These are phyloP conservation scores for Cynopterus sphinx DNA, from an alignment of 2,797 vertebrate genomes.

Conservation along the genomic window DNA sequence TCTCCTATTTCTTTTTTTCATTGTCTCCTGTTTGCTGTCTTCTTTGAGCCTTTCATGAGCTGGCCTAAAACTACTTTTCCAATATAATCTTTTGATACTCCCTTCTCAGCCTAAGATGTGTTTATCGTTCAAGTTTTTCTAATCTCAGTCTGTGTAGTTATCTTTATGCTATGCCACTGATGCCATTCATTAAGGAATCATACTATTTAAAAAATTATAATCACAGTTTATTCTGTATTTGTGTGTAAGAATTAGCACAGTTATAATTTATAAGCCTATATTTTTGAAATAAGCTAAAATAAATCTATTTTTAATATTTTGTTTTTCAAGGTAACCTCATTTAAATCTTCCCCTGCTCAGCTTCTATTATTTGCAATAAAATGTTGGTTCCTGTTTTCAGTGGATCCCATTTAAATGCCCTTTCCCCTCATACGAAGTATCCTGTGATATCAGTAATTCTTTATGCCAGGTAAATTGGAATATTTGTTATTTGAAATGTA, in stretches of 20 bases:
- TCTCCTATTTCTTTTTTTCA: background rate
- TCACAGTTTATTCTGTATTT: background rate
- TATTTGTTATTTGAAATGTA: slow-evolving; percentile 40
- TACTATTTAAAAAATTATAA: background rate
- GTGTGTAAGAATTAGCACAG: background rate
- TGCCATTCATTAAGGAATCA: background rate
- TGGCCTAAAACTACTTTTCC: background rate
- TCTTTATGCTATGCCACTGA: background rate
- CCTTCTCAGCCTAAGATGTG: background rate
- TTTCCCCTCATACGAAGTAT: background rate
- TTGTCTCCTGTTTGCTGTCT: background rate
- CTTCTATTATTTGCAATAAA: background rate
- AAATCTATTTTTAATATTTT: background rate
- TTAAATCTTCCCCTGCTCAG: background rate
- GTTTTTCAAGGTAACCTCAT: background rate
- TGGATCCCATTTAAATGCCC: background rate
- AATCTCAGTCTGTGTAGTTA: background rate
- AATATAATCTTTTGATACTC: background rate
- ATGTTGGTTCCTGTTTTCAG: background rate
- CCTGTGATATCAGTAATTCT: background rate
- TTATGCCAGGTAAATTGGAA: background rate
- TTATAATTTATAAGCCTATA: background rate
- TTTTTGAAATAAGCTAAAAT: background rate
- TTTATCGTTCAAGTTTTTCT: background rate
- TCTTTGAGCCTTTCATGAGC: slow-evolving; percentile 7